These are phyloP conservation scores for Aegypius monachus DNA, from an alignment of 2,113 vertebrate species.

Conservation along the genomic window DNA sequence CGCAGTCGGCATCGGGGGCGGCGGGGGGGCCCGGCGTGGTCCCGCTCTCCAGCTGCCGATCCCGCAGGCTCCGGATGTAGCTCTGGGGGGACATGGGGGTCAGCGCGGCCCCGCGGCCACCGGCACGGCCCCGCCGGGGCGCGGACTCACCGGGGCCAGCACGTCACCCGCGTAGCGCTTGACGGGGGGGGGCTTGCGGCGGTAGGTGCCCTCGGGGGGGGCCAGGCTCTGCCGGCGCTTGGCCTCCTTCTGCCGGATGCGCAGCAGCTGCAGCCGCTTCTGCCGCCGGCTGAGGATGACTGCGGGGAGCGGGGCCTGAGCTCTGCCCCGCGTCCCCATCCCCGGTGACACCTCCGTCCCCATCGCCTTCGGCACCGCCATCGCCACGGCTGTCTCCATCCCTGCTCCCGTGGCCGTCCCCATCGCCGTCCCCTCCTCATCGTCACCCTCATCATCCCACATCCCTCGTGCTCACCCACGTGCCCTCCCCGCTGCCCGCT, in stretches of 20 bases:
- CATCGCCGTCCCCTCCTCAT: too few species aligned
- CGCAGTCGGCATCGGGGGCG: conserved; percentile 81
- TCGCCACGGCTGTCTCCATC: too few species aligned
- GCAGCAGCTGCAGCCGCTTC: conserved; percentile 85
- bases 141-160: conserved; percentile 81
- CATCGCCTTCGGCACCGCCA: too few species aligned
- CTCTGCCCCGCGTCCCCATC: too few species aligned
- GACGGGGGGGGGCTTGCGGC: conserved; percentile 75
- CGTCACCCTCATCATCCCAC: too few species aligned
- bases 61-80: conserved; percentile 88
- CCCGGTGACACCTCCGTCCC: too few species aligned
- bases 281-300: conserved; percentile 81
- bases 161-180: conserved; percentile 84
- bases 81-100: conserved; percentile 68
- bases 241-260: conserved; percentile 82
- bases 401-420: too few species aligned
- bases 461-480: too few species aligned
- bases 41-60: conserved; percentile 78
- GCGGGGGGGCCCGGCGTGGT: conserved; percentile 11
- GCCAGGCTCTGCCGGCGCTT: conserved; percentile 78
- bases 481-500: too few species aligned
- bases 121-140: too few species aligned
- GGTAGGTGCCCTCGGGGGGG: conserved; percentile 79
- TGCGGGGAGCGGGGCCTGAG: neutral
- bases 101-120: neutral